Evolutionary conservation across 1,140 invertebrate species (phyloP).

Genomic region (Ceratoteleas bidentatus): DNA sequence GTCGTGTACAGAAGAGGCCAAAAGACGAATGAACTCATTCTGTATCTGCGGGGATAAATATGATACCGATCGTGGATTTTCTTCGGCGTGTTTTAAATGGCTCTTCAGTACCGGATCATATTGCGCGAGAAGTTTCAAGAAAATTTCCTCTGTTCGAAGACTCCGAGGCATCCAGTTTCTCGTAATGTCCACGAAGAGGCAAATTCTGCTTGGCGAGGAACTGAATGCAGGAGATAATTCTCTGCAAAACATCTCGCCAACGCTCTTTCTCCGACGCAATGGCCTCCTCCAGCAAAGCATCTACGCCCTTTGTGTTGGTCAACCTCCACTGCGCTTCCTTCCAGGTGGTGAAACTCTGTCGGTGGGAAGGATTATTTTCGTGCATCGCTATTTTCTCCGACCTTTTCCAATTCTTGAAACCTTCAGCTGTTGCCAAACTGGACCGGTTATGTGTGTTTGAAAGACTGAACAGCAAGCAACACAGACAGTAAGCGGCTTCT

Average conservation of each 20-base stretch:
- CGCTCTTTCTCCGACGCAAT: background rate
- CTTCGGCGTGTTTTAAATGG: background rate
- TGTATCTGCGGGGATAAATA: constrained; percentile 1
- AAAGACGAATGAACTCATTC: background rate
- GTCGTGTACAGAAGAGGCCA: background rate
- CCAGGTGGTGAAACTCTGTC: background rate
- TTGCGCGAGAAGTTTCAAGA: background rate
- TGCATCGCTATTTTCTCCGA: background rate
- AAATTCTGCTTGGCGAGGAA: background rate
- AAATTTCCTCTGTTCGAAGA: background rate
- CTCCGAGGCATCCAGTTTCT: background rate
- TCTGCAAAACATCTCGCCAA: background rate
- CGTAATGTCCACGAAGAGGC: constrained; percentile 1
- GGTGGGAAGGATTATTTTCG: background rate
- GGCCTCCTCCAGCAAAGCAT: background rate
- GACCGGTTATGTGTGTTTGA: background rate
- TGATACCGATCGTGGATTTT: background rate
- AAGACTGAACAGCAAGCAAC: background rate
- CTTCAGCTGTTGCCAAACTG: background rate
- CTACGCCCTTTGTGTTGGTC: background rate
- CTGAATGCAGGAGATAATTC: background rate
- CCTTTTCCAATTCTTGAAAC: background rate
- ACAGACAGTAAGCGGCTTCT: background rate
- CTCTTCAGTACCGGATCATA: background rate
- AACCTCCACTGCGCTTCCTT: background rate